Evolutionary conservation across 1,140 invertebrate genomes (phyloP), one percentile per base, ranked within the genome.

Genomic region (Caerostris darwini): DNA sequence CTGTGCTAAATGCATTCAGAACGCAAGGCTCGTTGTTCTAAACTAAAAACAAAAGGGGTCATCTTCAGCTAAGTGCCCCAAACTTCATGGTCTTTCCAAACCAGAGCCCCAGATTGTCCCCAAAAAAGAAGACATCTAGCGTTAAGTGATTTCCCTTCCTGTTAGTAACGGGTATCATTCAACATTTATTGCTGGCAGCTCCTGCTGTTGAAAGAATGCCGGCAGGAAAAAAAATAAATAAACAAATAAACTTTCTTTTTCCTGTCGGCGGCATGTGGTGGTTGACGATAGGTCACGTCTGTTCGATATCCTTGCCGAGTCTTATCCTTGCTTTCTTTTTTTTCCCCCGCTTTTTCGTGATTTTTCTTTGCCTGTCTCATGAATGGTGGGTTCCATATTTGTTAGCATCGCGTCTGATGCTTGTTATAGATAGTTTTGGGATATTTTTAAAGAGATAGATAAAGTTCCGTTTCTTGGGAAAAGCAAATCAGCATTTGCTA

Each of bases 71-170:
- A 69, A 69, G 67, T 69, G n/a, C 17, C 6, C 4, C 17, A 34
- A 69, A 34, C 5, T 69, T 69, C 1, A 7, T 34, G 34, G 34
- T 34, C 69, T 10, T 8, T 34, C 7, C 19, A 10, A 34, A 19
- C 54, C 81, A n/a, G 4, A 6, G 82, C 14, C 10, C 3, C 7
- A 83, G 6, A 81, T 56, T 57, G 19, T 64, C 61, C 61, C 7
- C 2, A 64, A 10, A 64, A 10, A 17, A 14, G 53, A 8, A 14
- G 53, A 57, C 81, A n/a, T 83, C 12, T 12, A 57, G 54, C 54
- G 82, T 83, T 83, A 83, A 83, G 82, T 83, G 56, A 83, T 83
- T 83, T 83, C 82, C 57, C 82, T 58, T 83, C 54, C 82, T 57
- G 82, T 17, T 57, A 54, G 5, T 56, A 57, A 0, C 17, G 82